Percentiles rank a stretch among this genome's conserved stretches.
Conservation (phyloP, 2,888 invertebrate species). For the Pandemis cinnamomeana region DNA sequence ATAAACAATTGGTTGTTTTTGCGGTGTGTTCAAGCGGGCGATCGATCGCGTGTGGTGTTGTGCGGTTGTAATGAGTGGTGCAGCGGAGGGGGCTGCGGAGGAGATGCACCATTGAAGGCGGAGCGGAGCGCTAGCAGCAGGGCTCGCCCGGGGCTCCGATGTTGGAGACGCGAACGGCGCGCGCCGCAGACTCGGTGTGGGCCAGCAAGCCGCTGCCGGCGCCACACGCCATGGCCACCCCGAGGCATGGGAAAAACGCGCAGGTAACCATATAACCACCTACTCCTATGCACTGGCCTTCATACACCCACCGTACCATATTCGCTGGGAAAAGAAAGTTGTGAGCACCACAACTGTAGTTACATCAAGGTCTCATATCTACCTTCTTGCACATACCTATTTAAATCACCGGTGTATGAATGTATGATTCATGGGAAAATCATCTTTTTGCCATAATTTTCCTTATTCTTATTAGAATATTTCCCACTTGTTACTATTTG, state of each 20-base stretch:
- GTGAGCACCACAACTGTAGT: background rate
- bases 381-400: background rate
- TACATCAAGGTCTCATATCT: background rate
- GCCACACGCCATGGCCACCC: conserved; percentile 83
- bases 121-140: conserved; percentile 59
- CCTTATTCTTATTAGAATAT: background rate
- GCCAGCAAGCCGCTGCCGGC: conserved; percentile 86
- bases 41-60: conserved; percentile 49
- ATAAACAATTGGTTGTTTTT: conserved; percentile 66
- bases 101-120: conserved; percentile 71
- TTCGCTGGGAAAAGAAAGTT: background rate
- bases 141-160: conserved; percentile 82
- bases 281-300: background rate
- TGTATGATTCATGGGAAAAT: background rate
- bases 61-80: conserved; percentile 64
- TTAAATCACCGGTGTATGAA: conserved; percentile 15
- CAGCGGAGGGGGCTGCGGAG: conserved; percentile 57
- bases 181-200: conserved; percentile 89
- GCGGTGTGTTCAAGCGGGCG: conserved; percentile 43
- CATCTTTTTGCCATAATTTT: background rate
- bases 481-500: background rate
- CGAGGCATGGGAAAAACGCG: conserved; percentile 88
- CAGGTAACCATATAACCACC: conserved; percentile 70
- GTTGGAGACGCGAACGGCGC: conserved; percentile 90
- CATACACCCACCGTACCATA: background rate